Evolutionary conservation across 1,140 invertebrate species (phyloP), one percentile per base, ranked within the genome.

Genomic region (Drosophila littoralis): DNA sequence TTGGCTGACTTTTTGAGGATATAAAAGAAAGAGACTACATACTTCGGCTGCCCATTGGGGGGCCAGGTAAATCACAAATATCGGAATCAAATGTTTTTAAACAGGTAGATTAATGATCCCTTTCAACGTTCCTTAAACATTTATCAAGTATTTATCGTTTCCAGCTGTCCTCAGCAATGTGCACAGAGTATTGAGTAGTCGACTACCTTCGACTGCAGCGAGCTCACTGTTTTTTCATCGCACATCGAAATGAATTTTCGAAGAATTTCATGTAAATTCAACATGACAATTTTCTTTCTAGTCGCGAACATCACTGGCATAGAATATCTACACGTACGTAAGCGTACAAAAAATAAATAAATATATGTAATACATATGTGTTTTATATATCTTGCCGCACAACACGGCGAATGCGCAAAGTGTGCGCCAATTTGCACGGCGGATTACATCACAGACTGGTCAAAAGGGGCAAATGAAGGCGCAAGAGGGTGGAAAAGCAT

Each of bases 351-450:
- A 22, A 54, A 48, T 15, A 65, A 51, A 66, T 6, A 32, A 50
- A 48, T 46, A 50, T 64, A 54, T 46, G 43, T 43, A 43, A n/a
- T 42, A 60, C 57, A 78, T 84, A 69, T 59, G 51, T 67, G 45
- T 67, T 73, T 57, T 28, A 68, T 48, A 50, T 46, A 70, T 69
- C 60, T 72, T 77, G 51, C 55, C 54, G 46, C 46, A 77, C 64
- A 81, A 71, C 66, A 68, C 54, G 72, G 82, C 82, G 83, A 63
- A 88, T 88, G 73, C 81, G 83, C 83, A 83, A 83, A 73, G 77
- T 86, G 81, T 77, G 68, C 71, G 81, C 65, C 76, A 88, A 86
- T 88, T 85, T 86, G 79, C 82, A 85, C 75, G 52, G 71, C 61
- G 65, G 68, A 88, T 86, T 86, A 88, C 77, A 85, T 88, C 83